Conservation (phyloP, 1,140 invertebrate species). For the Drosophila sproati region DNA sequence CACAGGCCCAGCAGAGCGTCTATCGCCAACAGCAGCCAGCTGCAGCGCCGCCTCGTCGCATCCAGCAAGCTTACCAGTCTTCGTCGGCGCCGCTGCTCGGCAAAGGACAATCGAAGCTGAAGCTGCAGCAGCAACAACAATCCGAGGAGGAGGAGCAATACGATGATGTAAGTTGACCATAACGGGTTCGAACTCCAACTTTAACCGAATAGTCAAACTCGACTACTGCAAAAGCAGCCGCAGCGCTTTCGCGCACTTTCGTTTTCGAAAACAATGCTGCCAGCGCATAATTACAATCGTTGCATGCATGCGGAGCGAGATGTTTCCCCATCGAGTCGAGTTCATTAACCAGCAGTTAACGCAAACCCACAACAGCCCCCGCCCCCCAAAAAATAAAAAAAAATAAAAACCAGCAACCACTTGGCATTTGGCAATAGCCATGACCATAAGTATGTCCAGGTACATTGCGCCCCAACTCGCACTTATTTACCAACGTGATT, state of each 20-base stretch:
- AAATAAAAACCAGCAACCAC: neutral
- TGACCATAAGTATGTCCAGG: slow-evolving; percentile 27
- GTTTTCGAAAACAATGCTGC: slow-evolving; percentile 64
- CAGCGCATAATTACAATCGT: slow-evolving; percentile 75
- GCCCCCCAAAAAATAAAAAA: neutral
- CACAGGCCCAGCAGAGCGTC: slow-evolving; percentile 70
- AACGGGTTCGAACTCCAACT: slow-evolving; percentile 39
- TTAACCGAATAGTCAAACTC: slow-evolving; percentile 14
- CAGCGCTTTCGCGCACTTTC: slow-evolving; percentile 69
- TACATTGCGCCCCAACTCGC: slow-evolving; percentile 3
- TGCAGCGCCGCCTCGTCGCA: slow-evolving; percentile 62
- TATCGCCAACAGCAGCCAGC: slow-evolving; percentile 70
- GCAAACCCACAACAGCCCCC: slow-evolving; percentile 1
- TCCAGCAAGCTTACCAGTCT: slow-evolving; percentile 60
- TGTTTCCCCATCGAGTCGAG: slow-evolving; percentile 48
- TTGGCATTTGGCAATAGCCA: slow-evolving; percentile 24
- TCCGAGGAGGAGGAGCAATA: slow-evolving; percentile 79
- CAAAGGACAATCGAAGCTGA: slow-evolving; percentile 70
- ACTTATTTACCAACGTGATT: slow-evolving; percentile 1
- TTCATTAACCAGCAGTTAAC: slow-evolving; percentile 67
- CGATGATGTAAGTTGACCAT: slow-evolving; percentile 81
- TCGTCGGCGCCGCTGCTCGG: slow-evolving; percentile 47
- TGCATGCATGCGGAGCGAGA: slow-evolving; percentile 55
- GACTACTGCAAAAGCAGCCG: slow-evolving; percentile 15
- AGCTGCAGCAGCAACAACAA: slow-evolving; percentile 55